These are phyloP conservation scores for Cistogaster globosa DNA, from an alignment of 2,888 invertebrate species.

Conservation along the genomic window DNA sequence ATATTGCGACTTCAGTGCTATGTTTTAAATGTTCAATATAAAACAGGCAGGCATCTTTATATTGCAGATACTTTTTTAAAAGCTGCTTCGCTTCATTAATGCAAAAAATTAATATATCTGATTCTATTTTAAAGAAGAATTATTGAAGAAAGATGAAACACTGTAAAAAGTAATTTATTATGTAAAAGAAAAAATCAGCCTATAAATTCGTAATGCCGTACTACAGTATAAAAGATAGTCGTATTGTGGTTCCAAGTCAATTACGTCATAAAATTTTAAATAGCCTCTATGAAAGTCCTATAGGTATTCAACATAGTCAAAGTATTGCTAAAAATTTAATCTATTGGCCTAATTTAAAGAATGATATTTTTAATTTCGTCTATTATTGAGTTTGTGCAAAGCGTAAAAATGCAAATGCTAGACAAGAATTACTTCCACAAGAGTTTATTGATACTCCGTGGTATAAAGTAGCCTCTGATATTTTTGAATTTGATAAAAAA, in stretches of 20 bases:
- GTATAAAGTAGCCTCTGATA: too few species aligned
- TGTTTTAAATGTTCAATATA: too few species aligned
- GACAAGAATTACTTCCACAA: conserved; percentile 8
- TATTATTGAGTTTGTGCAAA: conserved; percentile 4
- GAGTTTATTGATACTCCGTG: conserved; percentile 13
- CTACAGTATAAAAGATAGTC: conserved; percentile 36
- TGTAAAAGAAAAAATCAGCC: conserved; percentile 32
- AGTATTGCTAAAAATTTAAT: conserved; percentile 48
- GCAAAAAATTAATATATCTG: background rate
- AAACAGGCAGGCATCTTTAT: too few species aligned
- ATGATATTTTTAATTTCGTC: too few species aligned
- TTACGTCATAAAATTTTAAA: conserved; percentile 42
- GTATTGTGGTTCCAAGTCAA: conserved; percentile 21
- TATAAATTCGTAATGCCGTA: conserved; percentile 14
- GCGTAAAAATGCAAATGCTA: conserved; percentile 6
- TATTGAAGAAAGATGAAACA: background rate
- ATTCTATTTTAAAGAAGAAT: background rate
- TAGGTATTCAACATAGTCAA: conserved; percentile 53
- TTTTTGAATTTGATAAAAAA: too few species aligned
- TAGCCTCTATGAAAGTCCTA: conserved; percentile 59
- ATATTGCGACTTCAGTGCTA: too few species aligned
- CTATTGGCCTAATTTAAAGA: too few species aligned
- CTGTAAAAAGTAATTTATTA: background rate
- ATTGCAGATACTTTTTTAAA: too few species aligned
- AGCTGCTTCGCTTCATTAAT: background rate